Evolutionary conservation across 2,797 vertebrate genomes (phyloP), one percentile per base, ranked within the genome.

Genomic region (Acanthurus leucopareius): DNA sequence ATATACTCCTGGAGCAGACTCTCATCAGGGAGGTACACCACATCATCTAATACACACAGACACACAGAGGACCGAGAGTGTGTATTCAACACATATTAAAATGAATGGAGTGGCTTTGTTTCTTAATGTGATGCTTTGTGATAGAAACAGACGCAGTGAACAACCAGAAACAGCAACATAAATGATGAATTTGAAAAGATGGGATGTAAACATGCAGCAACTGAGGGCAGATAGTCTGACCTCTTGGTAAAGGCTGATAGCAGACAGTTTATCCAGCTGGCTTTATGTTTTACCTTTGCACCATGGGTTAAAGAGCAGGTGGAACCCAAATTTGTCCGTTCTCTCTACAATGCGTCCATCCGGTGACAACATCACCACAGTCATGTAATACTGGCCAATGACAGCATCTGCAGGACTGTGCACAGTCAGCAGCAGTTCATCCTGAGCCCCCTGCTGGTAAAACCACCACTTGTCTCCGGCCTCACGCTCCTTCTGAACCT

Each of bases 1-100:
- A 98, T 54, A 58, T 97, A 97, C 76, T 98, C 97, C 86, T 95
- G 91, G 58, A 97, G 93, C 8, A 92, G 88, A n/a, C 84, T 82
- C 78, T 97, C 96, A 80, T 94, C 95, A 10, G 96, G 91, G 77
- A 97, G 86, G 89, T 96, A 95, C 5, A 97, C 97, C 9, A 85
- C 88, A 49, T 98, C 97, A 84, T 94, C 97, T 98, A 74, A 44
- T 59, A 81, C 65, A 79, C 40, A 75, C 48, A 85, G 35, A 47
- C 16, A 64, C 17, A 69, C 22, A 66, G 22, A 25, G 4, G 17
- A n/a, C 17, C 25, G 16, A 38, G 28, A 53, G 10, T 53, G 20
- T 25, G n/a, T 17, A 17, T 20, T 32, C 4, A 64, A 38, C 48
- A 45, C 52, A 48, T 20, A n/a, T 40, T 7, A 56, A 16, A 63